Conservation (phyloP, 2,113 vertebrate species). For the Seriola dumerili region DNA sequence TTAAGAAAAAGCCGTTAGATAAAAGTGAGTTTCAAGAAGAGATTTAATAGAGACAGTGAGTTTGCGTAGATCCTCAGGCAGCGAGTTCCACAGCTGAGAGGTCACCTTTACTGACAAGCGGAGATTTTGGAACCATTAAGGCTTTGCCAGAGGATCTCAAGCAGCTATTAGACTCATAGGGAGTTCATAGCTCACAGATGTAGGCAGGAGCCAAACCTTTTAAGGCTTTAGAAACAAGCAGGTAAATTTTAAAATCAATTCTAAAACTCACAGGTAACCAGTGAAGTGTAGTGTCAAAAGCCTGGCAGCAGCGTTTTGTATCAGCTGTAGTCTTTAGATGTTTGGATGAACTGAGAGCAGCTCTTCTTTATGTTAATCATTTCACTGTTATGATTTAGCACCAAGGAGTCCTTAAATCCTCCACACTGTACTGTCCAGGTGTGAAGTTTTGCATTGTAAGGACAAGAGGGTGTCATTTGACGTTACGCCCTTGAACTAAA, state of each 20-base stretch:
- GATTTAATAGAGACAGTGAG: not conserved
- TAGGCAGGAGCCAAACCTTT: not conserved
- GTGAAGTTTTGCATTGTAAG: conserved; percentile 15
- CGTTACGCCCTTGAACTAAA: conserved; percentile 37
- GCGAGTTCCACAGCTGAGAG: not conserved
- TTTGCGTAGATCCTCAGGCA: not conserved
- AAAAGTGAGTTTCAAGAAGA: not conserved
- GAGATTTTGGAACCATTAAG: not conserved
- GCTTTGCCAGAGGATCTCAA: not conserved
- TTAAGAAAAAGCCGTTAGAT: not conserved
- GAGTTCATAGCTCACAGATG: not conserved
- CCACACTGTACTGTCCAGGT: not conserved
- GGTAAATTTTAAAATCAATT: not conserved
- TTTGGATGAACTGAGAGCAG: conserved; percentile 3
- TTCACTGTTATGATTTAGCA: not conserved
- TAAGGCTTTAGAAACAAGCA: not conserved
- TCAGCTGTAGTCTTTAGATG: not conserved
- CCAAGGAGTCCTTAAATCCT: conserved; percentile 17
- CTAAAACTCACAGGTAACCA: not conserved
- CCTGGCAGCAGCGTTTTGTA: not conserved
- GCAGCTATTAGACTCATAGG: not conserved
- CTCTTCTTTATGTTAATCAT: conserved; percentile 9
- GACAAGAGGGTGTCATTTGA: conserved; percentile 19
- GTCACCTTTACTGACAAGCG: not conserved
- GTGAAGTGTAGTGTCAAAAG: not conserved